Percentiles rank a stretch among this genome's conserved stretches.
Conservation (phyloP, 1,140 invertebrate species). For the Berghia stephanieae region DNA sequence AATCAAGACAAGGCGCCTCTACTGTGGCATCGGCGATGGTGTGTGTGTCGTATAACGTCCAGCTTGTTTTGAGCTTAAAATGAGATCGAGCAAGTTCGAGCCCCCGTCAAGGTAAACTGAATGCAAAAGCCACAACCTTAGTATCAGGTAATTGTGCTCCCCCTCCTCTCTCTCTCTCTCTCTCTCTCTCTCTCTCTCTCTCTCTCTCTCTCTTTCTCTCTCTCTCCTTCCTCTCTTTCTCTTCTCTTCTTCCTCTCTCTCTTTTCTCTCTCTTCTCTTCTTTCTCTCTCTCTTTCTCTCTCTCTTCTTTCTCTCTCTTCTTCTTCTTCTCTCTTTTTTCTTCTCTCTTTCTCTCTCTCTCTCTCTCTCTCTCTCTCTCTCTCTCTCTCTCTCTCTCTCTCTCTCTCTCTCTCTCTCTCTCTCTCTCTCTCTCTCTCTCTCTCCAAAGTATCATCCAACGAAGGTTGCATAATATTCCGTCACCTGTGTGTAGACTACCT, state of each 20-base stretch:
- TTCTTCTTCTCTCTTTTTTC: background rate
- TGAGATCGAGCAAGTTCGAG: background rate
- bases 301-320: background rate
- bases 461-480: too few relatives aligned
- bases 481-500: too few relatives aligned
- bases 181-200: background rate
- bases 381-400: background rate
- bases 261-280: background rate
- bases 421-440: background rate
- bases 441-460: too few relatives aligned
- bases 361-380: background rate
- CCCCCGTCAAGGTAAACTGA: background rate
- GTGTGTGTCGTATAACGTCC: background rate
- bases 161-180: background rate
- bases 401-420: constrained; percentile 1
- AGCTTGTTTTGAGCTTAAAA: background rate
- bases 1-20: too few relatives aligned
- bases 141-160: background rate
- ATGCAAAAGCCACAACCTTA: background rate
- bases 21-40: too few relatives aligned
- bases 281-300: background rate
- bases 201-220: background rate
- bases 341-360: constrained; percentile 1
- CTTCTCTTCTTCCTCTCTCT: background rate
- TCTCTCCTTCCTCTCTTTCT: background rate